Conservation (phyloP, 2,113 vertebrate species). For the Dasyprocta punctata region DNA sequence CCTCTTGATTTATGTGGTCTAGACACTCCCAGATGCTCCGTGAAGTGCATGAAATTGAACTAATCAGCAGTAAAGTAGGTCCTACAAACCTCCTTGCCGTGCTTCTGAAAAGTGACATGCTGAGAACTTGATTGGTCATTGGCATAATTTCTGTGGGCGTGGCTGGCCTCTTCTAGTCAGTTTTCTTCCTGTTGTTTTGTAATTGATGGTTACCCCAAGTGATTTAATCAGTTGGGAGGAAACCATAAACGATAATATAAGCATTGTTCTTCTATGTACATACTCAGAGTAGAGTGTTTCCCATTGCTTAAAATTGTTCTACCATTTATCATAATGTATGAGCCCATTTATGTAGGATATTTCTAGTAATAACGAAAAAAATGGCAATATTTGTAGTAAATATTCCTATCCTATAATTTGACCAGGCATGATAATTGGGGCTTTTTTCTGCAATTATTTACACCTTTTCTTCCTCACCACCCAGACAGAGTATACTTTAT, state of each 20-base stretch:
- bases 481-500: not conserved
- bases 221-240: not conserved
- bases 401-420: not conserved
- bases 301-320: not conserved
- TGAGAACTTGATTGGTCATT: constrained; percentile 21
- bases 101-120: not conserved
- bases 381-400: not conserved
- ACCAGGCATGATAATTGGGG: not conserved
- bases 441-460: not conserved
- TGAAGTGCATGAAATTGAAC: constrained; percentile 2
- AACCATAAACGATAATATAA: not conserved
- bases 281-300: not conserved
- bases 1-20: not conserved
- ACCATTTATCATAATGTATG: not conserved
- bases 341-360: not conserved
- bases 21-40: not conserved
- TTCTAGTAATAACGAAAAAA: not conserved
- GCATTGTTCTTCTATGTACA: not conserved
- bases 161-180: not conserved
- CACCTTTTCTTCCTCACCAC: not conserved
- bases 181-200: constrained; percentile 25
- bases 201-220: not conserved
- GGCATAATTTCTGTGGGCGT: not conserved
- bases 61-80: not conserved
- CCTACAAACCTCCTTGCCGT: not conserved